These are phyloP conservation scores for Netelia virgata DNA, from an alignment of 2,888 invertebrate species.

Conservation along the genomic window DNA sequence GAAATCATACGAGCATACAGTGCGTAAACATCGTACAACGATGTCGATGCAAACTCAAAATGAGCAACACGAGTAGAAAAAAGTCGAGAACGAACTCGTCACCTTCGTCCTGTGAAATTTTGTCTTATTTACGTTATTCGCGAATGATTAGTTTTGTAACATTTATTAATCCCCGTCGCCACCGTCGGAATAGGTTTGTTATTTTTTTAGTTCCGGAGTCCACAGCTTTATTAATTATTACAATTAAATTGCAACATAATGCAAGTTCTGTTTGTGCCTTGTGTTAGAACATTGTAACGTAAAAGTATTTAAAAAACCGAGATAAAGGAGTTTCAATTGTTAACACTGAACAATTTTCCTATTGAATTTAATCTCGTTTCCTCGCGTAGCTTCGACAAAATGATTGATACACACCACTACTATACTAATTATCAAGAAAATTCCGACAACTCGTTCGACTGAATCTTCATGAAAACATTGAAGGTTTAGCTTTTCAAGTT, in stretches of 20 bases:
- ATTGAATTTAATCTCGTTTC: neutral
- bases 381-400: neutral
- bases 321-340: neutral
- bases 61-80: neutral
- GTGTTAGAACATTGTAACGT: neutral
- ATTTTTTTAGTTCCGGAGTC: too few species aligned
- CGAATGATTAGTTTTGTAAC: neutral
- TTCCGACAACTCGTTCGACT: conserved; percentile 31
- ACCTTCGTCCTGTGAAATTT: neutral
- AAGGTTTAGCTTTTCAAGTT: conserved; percentile 23
- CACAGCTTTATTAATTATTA: neutral
- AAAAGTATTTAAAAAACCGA: neutral
- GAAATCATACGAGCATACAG: neutral
- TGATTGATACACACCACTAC: conserved; percentile 29
- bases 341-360: neutral
- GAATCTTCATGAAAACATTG: conserved; percentile 41
- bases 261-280: neutral
- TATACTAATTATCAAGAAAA: conserved; percentile 35
- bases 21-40: neutral
- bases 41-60: neutral
- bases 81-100: neutral
- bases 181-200: neutral
- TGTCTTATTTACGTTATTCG: conserved; percentile 26
- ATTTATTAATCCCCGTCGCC: neutral
- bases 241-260: neutral